These are phyloP conservation scores for Ctenicera cuprea DNA, from an alignment of 2,888 invertebrate genomes.

Conservation along the genomic window DNA sequence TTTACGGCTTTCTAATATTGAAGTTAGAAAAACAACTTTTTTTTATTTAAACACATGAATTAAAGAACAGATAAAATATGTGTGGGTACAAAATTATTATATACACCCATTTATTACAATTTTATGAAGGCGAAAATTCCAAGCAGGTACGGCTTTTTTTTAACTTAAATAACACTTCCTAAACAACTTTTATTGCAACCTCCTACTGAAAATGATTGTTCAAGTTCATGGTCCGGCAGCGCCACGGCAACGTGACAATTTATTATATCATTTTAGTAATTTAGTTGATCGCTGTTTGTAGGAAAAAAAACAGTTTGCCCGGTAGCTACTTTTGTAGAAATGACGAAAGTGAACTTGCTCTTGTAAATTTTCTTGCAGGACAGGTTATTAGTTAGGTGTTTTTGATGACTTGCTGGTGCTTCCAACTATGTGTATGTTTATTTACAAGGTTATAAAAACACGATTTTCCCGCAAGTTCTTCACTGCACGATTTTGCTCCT, in stretches of 20 bases:
- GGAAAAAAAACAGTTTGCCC: constrained; percentile 24
- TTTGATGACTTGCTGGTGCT: constrained; percentile 12
- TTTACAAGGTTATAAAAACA: not conserved
- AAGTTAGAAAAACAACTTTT: too few relatives aligned
- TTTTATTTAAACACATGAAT: not conserved
- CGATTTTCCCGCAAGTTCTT: not conserved
- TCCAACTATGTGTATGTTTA: too few relatives aligned
- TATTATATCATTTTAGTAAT: constrained; percentile 24
- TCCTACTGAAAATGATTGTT: constrained; percentile 11
- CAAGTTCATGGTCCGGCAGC: constrained; percentile 39
- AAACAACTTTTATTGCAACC: constrained; percentile 1
- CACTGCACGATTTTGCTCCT: constrained; percentile 23
- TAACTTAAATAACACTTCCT: not conserved
- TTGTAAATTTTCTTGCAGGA: constrained; percentile 31
- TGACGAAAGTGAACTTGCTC: constrained; percentile 39
- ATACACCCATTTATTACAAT: not conserved
- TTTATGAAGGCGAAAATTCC: not conserved
- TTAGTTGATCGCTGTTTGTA: constrained; percentile 4
- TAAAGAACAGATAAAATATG: not conserved
- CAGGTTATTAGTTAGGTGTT: constrained; percentile 39
- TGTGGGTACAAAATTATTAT: not conserved
- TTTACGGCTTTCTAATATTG: too few relatives aligned
- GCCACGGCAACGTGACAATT: constrained; percentile 24
- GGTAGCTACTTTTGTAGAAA: constrained; percentile 28
- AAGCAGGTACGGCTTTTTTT: too few relatives aligned